Conservation (phyloP, 2,113 vertebrate species). For the Amia ocellicauda region DNA sequence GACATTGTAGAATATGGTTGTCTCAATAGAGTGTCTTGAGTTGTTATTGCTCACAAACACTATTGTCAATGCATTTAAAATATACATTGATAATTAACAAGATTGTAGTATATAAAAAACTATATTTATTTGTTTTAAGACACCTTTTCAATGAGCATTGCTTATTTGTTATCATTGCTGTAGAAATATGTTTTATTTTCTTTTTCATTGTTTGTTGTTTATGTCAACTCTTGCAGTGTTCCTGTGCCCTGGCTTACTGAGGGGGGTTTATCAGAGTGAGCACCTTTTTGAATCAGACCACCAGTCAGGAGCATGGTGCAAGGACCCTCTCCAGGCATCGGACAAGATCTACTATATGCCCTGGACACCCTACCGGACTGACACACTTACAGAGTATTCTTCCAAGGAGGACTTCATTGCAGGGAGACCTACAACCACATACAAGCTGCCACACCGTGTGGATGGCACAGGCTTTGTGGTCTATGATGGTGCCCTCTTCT, state of each 20-base stretch:
- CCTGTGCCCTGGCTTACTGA: constrained; percentile 94
- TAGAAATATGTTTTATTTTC: background rate
- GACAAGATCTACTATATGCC: constrained; percentile 99
- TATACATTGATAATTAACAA: no score
- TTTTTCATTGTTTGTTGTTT: constrained; percentile 57
- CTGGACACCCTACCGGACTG: constrained; percentile 94
- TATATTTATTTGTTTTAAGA: no score
- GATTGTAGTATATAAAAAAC: no score
- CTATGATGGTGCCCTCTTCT: constrained; percentile 94
- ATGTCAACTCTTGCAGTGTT: constrained; percentile 85
- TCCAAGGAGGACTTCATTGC: constrained; percentile 98
- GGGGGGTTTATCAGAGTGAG: constrained; percentile 96
- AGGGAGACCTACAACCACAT: constrained; percentile 91
- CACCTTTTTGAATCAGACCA: constrained; percentile 98
- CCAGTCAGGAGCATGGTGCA: constrained; percentile 98
- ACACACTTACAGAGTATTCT: constrained; percentile 92
- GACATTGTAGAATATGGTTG: no score
- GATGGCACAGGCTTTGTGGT: constrained; percentile 96
- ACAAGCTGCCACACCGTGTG: constrained; percentile 93
- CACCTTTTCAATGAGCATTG: no score
- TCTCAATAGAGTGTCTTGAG: no score
- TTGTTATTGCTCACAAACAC: no score
- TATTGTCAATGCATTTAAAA: no score
- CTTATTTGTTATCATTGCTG: no score
- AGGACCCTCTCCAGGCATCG: constrained; percentile 94